Base-by-base conservation (phyloP, 2,113 vertebrate species). In the Clinocottus analis region DNA sequence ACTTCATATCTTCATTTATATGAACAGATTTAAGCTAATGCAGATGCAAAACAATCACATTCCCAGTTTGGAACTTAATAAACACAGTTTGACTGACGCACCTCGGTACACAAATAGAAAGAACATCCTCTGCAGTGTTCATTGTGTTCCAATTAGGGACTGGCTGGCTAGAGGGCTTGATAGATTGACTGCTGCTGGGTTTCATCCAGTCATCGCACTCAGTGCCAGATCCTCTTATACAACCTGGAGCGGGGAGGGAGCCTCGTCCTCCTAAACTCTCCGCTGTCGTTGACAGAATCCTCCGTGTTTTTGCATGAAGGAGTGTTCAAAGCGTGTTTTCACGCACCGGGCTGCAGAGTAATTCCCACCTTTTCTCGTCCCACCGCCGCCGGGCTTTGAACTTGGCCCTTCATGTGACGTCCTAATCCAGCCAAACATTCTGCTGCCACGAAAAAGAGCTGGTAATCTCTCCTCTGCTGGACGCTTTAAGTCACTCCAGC, bases 381-480 rank as follows among this genome's bases (percentile, higher is more conserved):
- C 12, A 11, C 51, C 25, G 9, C 63, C 53, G 75, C 77, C 53
- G 9, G 61, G 75, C 64, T 82, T 87, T 87, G 85, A 91, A 87
- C 62, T 66, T 56, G 70, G 43, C 19, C 4, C 67, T 86, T 86
- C 89, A 85, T 86, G 87, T 90, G 85, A 87, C 75, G 68, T 53
- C 65, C 70, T 89, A 90, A 92, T 90, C 87, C 88, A 90, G 82
- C 86, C 83, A 86, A 89, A 83, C 76, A 79, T 79, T 88, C 80
- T 66, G 76, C 85, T 70, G 75, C 80, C 76, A 82, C 21, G 17
- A 77, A 51, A 80, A 51, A 80, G 61, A 62, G 59, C 41, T 68
- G 19, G 31, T 89, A 89, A 81, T 85, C 86, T 80, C 53, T 70
- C 55, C 4, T 51, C 76, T 75, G 74, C 66, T 71, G 17, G 31